phyloP scores from a whole-genome alignment of 2,888 invertebrate species.

The Neria commutata region DNA sequence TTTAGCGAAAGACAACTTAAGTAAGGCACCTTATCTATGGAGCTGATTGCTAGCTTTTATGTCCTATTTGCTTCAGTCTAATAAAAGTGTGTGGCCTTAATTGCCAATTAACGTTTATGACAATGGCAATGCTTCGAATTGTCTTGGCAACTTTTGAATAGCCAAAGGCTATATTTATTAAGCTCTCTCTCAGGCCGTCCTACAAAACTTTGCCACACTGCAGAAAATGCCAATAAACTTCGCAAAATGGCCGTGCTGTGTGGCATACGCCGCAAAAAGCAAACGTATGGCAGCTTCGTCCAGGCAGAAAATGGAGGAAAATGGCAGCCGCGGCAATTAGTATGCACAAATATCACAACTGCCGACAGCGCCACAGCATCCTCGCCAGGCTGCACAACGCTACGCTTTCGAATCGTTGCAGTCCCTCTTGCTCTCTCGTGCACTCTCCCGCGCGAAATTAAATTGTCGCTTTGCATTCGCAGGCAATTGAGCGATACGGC shows the following conservation, averaged over 20 bases:
- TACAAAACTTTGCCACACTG: no score
- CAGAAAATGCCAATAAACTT: background rate
- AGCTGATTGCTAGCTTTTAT: no score
- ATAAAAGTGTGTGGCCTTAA: constrained; percentile 1
- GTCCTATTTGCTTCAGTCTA: no score
- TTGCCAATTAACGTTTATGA: background rate
- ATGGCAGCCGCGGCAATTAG: background rate
- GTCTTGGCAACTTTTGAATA: background rate
- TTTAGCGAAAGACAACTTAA: no score
- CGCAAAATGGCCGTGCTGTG: background rate
- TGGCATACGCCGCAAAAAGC: background rate
- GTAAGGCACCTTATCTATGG: no score
- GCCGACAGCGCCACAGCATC: background rate
- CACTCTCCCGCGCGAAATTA: background rate
- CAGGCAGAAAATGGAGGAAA: no score
- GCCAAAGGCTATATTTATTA: no score
- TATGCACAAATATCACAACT: background rate
- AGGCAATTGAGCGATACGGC: background rate
- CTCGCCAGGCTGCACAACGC: no score
- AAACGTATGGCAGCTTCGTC: background rate
- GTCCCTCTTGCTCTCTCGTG: background rate
- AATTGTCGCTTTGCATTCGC: background rate
- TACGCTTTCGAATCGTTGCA: background rate
- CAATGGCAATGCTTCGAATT: background rate
- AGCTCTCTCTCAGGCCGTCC: no score